A percentile compares a stretch with the other conserved stretches of the same genome.
Conservation (phyloP, 2,113 vertebrate genomes). For the Oxyruncus cristatus region DNA sequence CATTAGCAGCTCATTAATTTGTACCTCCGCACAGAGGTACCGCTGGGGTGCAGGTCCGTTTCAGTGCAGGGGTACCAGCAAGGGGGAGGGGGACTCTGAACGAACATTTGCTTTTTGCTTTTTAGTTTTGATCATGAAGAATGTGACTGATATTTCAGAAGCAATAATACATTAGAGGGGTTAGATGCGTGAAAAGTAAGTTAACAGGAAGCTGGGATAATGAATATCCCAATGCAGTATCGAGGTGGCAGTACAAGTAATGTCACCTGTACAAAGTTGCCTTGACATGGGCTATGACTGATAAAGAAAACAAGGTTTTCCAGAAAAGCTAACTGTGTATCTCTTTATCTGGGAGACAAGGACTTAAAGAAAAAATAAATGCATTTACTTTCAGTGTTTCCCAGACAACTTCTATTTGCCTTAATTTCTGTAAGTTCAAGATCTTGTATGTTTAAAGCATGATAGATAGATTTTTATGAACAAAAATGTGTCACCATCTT, state of each 20-base stretch:
- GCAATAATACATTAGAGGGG: neutral
- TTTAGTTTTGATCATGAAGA: neutral
- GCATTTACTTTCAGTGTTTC: neutral
- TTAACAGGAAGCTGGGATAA: neutral
- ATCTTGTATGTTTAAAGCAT: neutral
- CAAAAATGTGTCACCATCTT: neutral
- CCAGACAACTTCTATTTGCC: neutral
- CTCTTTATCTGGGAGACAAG: neutral
- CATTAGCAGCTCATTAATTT: slow-evolving; percentile 49
- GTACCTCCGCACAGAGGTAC: neutral
- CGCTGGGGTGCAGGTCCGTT: neutral
- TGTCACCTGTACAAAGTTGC: neutral
- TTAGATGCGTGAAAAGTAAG: neutral
- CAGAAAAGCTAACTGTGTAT: neutral
- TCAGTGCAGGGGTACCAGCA: neutral
- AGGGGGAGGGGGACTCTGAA: neutral
- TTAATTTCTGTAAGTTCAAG: neutral
- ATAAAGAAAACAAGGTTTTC: neutral
- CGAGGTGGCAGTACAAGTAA: neutral
- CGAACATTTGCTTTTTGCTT: neutral
- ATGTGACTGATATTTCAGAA: neutral
- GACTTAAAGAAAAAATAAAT: neutral
- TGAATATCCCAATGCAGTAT: neutral
- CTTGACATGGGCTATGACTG: neutral
- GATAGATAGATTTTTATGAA: neutral